Conservation (phyloP, 2,888 invertebrate species). For the Drosophila antonietae region DNA sequence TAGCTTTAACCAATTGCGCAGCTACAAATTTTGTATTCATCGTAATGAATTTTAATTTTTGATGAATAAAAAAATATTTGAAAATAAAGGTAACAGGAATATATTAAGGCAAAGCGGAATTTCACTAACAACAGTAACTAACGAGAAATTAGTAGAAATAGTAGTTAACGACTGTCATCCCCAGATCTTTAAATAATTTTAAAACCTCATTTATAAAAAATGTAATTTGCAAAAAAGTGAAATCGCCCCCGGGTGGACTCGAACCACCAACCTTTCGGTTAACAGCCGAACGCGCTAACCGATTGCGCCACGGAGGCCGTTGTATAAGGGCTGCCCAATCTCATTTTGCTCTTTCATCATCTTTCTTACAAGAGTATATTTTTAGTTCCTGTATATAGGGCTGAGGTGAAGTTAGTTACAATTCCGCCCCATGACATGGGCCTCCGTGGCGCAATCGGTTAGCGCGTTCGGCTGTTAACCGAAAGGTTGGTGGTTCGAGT, state of each 20-base stretch:
- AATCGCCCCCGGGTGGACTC: slow-evolving; percentile 96
- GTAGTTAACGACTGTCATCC: no score
- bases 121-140: no score
- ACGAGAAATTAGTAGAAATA: no score
- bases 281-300: slow-evolving; percentile 99
- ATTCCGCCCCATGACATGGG: slow-evolving; percentile 28
- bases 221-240: background rate
- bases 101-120: no score
- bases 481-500: slow-evolving; percentile 99
- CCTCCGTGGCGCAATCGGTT: slow-evolving; percentile 96
- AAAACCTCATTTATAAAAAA: no score
- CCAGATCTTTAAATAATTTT: no score
- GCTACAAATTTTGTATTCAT: slow-evolving; percentile 6
- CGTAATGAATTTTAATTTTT: background rate
- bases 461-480: slow-evolving; percentile 99
- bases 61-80: no score
- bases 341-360: background rate
- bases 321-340: background rate
- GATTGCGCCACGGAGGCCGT: slow-evolving; percentile 93
- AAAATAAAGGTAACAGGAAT: no score
- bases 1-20: slow-evolving; percentile 55
- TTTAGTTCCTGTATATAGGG: background rate
- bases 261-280: slow-evolving; percentile 99
- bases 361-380: background rate
- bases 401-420: background rate